These are phyloP conservation scores for Drosophila bocki DNA, from an alignment of 1,140 invertebrate genomes.

Conservation along the genomic window DNA sequence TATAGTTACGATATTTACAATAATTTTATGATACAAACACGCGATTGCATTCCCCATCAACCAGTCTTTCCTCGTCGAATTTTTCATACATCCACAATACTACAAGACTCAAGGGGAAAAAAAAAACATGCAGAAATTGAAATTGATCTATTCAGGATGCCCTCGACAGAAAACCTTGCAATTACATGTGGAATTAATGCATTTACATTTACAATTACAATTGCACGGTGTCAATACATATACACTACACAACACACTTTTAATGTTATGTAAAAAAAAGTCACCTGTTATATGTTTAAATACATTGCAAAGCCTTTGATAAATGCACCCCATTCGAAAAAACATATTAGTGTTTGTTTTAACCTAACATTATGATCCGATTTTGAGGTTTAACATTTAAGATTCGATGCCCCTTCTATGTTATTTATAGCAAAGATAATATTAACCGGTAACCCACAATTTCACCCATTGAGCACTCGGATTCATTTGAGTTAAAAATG, in stretches of 20 bases:
- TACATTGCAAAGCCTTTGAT: not conserved
- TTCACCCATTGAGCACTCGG: not conserved
- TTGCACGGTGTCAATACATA: too few relatives aligned
- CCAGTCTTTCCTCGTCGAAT: not conserved
- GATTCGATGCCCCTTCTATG: not conserved
- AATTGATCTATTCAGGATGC: conserved; percentile 5
- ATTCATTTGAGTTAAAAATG: conserved; percentile 58
- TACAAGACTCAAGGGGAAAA: too few relatives aligned
- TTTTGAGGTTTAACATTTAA: too few relatives aligned
- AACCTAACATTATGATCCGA: too few relatives aligned
- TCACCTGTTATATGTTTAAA: not conserved
- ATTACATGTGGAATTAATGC: conserved; percentile 5
- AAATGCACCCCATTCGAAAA: not conserved
- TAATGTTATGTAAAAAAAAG: not conserved
- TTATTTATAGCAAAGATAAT: not conserved
- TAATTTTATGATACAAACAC: not conserved
- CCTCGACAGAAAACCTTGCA: not conserved
- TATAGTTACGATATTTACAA: not conserved
- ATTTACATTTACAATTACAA: not conserved
- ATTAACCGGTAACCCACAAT: not conserved
- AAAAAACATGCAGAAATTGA: conserved; percentile 9
- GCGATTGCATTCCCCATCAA: too few relatives aligned
- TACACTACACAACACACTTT: not conserved
- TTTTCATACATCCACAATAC: not conserved
- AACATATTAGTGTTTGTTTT: too few relatives aligned